phyloP scores from a whole-genome alignment of 1,140 invertebrate species.

The Lethocerus indicus region DNA sequence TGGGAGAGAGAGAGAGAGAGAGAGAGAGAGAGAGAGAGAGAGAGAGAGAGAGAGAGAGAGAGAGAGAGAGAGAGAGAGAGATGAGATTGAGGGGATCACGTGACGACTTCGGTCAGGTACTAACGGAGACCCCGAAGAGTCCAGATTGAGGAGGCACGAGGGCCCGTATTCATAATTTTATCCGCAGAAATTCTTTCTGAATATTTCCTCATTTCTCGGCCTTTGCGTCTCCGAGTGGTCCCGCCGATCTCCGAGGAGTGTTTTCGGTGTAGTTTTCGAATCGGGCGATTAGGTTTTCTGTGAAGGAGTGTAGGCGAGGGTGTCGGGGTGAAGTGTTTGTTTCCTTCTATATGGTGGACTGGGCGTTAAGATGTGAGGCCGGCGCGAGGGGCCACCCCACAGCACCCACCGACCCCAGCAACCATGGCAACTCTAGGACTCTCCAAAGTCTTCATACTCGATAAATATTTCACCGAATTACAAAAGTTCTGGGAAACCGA shows the following conservation, averaged over 20 bases:
- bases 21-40: too few relatives aligned
- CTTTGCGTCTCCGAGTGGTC: too few relatives aligned
- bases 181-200: too few relatives aligned
- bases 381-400: constrained; percentile 12
- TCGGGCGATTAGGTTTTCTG: neutral
- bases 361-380: constrained; percentile 15
- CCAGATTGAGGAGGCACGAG: too few relatives aligned
- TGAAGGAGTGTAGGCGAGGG: neutral
- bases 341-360: neutral
- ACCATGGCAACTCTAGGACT: constrained; percentile 77
- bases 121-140: too few relatives aligned
- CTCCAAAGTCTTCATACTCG: constrained; percentile 91
- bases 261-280: neutral
- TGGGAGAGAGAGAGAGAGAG: too few relatives aligned
- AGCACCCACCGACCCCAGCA: neutral
- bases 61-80: too few relatives aligned
- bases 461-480: constrained; percentile 91
- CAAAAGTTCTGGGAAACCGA: constrained; percentile 95
- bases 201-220: too few relatives aligned
- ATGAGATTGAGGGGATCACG: too few relatives aligned
- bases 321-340: neutral
- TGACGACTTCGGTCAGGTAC: too few relatives aligned
- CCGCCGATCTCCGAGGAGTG: neutral
- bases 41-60: too few relatives aligned
- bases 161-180: too few relatives aligned